Evolutionary conservation across 1,140 invertebrate species (phyloP).

Genomic region (Diorhabda carinulata): DNA sequence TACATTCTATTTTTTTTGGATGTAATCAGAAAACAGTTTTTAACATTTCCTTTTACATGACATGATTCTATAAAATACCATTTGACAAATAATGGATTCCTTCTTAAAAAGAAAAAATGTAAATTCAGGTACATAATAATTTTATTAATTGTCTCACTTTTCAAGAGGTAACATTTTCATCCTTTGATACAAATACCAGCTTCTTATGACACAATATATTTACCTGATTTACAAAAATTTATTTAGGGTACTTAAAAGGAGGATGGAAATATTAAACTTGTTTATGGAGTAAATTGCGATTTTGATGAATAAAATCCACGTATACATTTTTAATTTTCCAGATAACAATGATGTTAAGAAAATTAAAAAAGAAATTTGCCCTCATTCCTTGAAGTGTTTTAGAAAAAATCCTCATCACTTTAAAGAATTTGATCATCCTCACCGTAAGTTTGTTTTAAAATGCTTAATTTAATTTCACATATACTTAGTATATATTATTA

Average conservation of each 20-base stretch:
- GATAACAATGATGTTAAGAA: conserved; percentile 21
- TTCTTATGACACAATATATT: too few relatives aligned
- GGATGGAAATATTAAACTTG: too few relatives aligned
- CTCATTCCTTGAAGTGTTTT: conserved; percentile 71
- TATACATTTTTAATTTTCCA: conserved; percentile 8
- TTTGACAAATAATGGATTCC: conserved; percentile 11
- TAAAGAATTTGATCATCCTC: conserved; percentile 71
- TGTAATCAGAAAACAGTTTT: too few relatives aligned
- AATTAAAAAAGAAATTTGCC: conserved; percentile 54
- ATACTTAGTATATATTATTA: conserved; percentile 39
- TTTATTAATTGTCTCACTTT: background rate
- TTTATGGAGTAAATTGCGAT: background rate
- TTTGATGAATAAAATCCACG: background rate
- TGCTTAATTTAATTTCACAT: conserved; percentile 19
- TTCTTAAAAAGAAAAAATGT: conserved; percentile 20
- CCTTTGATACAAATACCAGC: background rate
- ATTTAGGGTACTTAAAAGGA: too few relatives aligned
- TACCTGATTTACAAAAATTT: too few relatives aligned
- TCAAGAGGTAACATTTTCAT: background rate
- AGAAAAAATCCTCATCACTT: conserved; percentile 79
- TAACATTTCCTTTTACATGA: too few relatives aligned
- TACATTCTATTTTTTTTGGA: too few relatives aligned
- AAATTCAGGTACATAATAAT: background rate
- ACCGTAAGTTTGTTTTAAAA: conserved; percentile 54
- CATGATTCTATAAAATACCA: too few relatives aligned